Conservation (phyloP, 2,888 invertebrate genomes). For the Teleiodes luculella region DNA sequence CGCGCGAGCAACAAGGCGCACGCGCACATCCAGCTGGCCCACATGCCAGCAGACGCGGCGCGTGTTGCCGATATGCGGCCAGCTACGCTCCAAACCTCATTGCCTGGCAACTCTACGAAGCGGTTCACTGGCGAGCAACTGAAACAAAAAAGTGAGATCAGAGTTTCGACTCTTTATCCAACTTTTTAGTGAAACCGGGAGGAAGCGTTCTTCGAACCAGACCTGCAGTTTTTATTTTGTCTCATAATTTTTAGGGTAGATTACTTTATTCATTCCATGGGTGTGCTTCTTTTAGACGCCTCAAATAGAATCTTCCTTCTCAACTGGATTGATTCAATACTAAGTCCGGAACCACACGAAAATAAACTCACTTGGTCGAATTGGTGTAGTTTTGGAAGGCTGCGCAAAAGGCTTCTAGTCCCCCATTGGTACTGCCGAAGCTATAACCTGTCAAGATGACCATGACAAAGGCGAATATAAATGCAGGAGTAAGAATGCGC, state of each 20-base stretch:
- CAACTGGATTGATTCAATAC: too few relatives aligned
- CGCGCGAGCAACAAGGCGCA: constrained; percentile 59
- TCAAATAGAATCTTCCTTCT: too few relatives aligned
- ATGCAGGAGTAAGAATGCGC: constrained; percentile 63
- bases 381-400: constrained; percentile 58
- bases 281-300: too few relatives aligned
- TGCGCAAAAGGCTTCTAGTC: constrained; percentile 59
- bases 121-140: constrained; percentile 62
- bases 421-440: constrained; percentile 58
- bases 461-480: constrained; percentile 59
- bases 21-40: constrained; percentile 62
- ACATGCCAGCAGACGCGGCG: constrained; percentile 56
- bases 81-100: constrained; percentile 49
- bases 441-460: constrained; percentile 63
- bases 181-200: too few relatives aligned
- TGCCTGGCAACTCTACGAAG: constrained; percentile 45
- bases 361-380: constrained; percentile 58
- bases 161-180: too few relatives aligned
- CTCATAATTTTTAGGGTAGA: too few relatives aligned
- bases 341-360: too few relatives aligned
- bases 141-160: constrained; percentile 5
- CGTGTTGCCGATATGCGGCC: constrained; percentile 49
- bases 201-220: too few relatives aligned
- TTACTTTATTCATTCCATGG: too few relatives aligned
- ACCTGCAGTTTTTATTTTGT: too few relatives aligned